Evolutionary conservation across 2,888 invertebrate species (phyloP).

Genomic region (Pammene aurita): DNA sequence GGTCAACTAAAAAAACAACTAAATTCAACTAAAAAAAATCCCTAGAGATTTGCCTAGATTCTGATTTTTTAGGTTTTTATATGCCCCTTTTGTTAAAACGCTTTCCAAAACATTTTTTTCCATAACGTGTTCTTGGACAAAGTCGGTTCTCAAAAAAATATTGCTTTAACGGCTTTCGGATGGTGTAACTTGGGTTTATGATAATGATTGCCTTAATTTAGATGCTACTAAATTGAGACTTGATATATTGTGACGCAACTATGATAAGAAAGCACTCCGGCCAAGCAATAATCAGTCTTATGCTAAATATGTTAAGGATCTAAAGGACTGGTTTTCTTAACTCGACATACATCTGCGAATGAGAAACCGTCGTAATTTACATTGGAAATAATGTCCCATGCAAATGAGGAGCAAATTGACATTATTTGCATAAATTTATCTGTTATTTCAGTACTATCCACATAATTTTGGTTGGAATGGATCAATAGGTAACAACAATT

Average conservation of each 20-base stretch:
- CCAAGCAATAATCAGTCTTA: not conserved
- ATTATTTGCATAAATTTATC: constrained; percentile 13
- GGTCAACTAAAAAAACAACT: too few species aligned
- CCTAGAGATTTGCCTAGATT: too few species aligned
- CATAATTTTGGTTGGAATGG: not conserved
- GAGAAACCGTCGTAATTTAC: constrained; percentile 8
- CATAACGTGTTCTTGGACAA: too few species aligned
- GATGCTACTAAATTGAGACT: not conserved
- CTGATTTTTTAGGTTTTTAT: too few species aligned
- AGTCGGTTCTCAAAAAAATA: too few species aligned
- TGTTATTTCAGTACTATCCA: not conserved
- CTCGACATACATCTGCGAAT: not conserved
- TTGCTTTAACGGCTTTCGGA: not conserved
- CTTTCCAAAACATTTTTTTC: too few species aligned
- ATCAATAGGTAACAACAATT: too few species aligned
- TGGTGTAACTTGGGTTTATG: not conserved
- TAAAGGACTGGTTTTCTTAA: not conserved
- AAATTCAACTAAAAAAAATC: too few species aligned
- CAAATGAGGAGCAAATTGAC: constrained; percentile 8
- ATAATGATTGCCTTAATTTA: not conserved
- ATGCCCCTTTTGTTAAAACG: too few species aligned
- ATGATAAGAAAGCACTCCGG: not conserved
- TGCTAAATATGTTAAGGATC: not conserved
- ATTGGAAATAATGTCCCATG: constrained; percentile 17
- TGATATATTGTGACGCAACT: not conserved